phyloP scores from a whole-genome alignment of 2,113 vertebrate genomes.

The Daphoenositta chrysoptera region DNA sequence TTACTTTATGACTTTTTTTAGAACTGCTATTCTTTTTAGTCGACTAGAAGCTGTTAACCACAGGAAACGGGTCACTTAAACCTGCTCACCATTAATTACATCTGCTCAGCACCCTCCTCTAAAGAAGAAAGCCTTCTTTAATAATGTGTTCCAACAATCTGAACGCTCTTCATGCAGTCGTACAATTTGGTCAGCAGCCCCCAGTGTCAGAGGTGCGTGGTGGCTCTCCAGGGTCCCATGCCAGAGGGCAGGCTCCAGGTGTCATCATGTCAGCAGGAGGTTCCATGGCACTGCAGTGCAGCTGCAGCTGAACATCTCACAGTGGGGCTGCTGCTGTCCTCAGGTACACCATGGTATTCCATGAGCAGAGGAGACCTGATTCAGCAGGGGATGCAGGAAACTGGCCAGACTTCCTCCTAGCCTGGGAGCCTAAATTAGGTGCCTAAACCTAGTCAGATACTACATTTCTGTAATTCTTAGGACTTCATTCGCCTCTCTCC shows the following conservation, averaged over 20 bases:
- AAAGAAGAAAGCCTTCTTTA: neutral
- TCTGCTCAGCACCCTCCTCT: neutral
- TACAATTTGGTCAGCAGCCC: neutral
- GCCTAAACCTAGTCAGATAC: neutral
- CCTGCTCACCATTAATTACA: neutral
- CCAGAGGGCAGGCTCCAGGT: neutral
- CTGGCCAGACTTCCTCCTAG: rapidly evolving
- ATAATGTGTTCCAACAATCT: neutral
- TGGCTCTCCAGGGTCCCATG: rapidly evolving
- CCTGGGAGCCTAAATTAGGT: neutral
- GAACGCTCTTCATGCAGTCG: neutral
- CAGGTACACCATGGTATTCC: neutral
- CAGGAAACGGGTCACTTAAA: neutral
- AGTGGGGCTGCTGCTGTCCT: neutral
- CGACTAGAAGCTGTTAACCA: neutral
- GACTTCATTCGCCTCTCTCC: neutral
- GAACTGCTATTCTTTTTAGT: neutral
- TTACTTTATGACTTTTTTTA: neutral
- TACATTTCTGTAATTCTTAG: neutral
- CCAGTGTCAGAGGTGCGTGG: neutral
- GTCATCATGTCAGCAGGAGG: neutral
- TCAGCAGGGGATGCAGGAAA: neutral
- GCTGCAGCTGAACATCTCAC: neutral
- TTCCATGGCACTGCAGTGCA: neutral
- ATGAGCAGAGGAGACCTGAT: rapidly evolving